Evolutionary conservation across 2,113 vertebrate genomes (phyloP), one percentile per base, ranked within the genome.

Genomic region (Thomomys bottae): DNA sequence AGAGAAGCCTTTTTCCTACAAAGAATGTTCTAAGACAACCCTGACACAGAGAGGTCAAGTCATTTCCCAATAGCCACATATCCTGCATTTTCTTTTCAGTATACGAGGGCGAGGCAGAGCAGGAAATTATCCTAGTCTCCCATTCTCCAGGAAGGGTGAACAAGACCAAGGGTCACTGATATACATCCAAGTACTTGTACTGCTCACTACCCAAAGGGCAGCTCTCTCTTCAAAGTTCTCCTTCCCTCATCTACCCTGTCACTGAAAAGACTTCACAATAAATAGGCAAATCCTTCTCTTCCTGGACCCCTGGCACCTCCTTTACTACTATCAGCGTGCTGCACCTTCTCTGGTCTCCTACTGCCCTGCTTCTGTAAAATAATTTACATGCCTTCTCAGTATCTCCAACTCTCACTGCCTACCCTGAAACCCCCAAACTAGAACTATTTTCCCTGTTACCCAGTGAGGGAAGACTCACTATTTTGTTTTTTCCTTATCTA

Each of bases 61-160:
- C 45, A 12, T 54, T 0, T 5, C 12, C 5, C 28, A 57, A 15
- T 28, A 26, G 28, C 1, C 61, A 20, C 0, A 11, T 15, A 42
- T 61, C n/a, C 40, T 30, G 6, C 20, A 24, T n/a, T 84, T 57
- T 67, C 70, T 63, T 32, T 64, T 34, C 73, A 10, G 54, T 64
- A 20, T 45, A 45, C 6, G 28, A 3, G 63, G 57, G n/a, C n/a
- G n/a, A n/a, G 42, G 75, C 15, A 24, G 8, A 32, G 28, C 15
- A 18, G 30, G 38, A 82, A 80, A 20, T 28, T 14, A 28, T n/a
- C 36, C 28, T 23, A 68, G 24, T 32, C 30, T 49, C 45, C 63
- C 18, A 64, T 12, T 88, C n/a, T 61, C 34, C 34, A 64, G 61
- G 0, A 5, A 91, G 40, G 23, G 21, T n/a, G 21, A 45, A 12